These are phyloP conservation scores for Charadrius vociferus DNA, from an alignment of 2,113 vertebrate genomes.

Conservation along the genomic window DNA sequence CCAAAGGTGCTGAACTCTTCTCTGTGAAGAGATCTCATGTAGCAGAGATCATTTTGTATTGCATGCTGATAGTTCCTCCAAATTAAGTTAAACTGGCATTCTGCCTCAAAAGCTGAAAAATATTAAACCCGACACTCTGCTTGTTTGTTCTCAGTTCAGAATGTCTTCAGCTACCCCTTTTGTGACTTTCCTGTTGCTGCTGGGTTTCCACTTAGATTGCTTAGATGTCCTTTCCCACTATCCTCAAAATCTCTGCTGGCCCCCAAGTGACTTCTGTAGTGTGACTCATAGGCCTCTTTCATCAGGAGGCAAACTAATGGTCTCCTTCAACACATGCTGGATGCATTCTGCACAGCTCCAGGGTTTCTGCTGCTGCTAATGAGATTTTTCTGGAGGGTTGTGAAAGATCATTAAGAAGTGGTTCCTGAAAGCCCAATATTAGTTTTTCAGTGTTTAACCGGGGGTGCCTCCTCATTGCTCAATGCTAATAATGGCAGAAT, in stretches of 20 bases:
- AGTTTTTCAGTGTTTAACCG: conserved; percentile 57
- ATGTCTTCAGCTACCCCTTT: neutral
- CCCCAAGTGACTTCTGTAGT: neutral
- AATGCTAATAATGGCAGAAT: conserved; percentile 29
- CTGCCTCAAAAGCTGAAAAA: conserved; percentile 12
- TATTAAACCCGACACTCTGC: neutral
- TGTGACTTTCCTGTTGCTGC: conserved; percentile 1
- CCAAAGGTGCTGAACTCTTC: conserved; percentile 13
- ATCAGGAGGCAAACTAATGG: conserved; percentile 45
- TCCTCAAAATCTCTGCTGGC: conserved; percentile 11
- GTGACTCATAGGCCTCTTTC: conserved; percentile 40
- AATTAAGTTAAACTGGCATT: conserved; percentile 23
- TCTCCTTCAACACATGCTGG: neutral
- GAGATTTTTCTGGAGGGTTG: conserved; percentile 64
- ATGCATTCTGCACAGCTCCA: conserved; percentile 5
- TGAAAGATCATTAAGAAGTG: conserved; percentile 63
- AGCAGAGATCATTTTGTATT: neutral
- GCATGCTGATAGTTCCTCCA: conserved; percentile 12
- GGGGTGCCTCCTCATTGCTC: conserved; percentile 2
- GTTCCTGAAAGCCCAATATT: conserved; percentile 68
- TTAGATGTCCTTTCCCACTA: conserved; percentile 24
- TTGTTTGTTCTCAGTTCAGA: conserved; percentile 36
- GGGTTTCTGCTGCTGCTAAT: conserved; percentile 58
- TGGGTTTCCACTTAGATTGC: neutral
- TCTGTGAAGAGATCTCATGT: neutral